Percentiles rank a stretch among this genome's conserved stretches.
Conservation (phyloP, 2,888 invertebrate species). For the Drosophila kanekoi region DNA sequence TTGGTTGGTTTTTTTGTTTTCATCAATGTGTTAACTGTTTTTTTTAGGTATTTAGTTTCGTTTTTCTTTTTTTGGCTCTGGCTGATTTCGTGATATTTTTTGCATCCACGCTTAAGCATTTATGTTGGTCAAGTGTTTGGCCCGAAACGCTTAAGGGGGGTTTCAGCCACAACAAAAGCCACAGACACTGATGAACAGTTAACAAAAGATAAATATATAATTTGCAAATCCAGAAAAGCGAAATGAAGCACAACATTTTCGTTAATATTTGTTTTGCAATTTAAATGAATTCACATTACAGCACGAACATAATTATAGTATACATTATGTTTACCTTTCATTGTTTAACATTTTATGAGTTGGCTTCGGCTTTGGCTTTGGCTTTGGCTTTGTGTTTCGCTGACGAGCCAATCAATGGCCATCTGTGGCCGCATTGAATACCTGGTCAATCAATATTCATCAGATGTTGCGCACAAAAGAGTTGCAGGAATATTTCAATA, state of each 20-base stretch:
- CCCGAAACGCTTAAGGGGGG: conserved; percentile 58
- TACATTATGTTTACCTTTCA: background rate
- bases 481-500: background rate
- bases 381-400: too few relatives aligned
- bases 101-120: conserved; percentile 58
- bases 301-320: conserved; percentile 43
- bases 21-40: conserved; percentile 47
- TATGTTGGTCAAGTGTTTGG: conserved; percentile 77
- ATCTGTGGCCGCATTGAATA: background rate
- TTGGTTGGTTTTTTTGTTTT: conserved; percentile 29
- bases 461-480: conserved; percentile 23
- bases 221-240: conserved; percentile 35
- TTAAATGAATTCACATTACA: conserved; percentile 76
- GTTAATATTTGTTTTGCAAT: conserved; percentile 63
- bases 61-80: conserved; percentile 43
- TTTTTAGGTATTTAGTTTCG: conserved; percentile 22
- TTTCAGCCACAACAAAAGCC: conserved; percentile 39
- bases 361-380: conserved; percentile 10
- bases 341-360: conserved; percentile 17
- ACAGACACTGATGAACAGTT: conserved; percentile 63
- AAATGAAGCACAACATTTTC: conserved; percentile 25
- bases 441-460: conserved; percentile 36
- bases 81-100: conserved; percentile 61
- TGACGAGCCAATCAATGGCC: conserved; percentile 1
- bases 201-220: conserved; percentile 58